A percentile compares a stretch with the other conserved stretches of the same genome.
These are phyloP conservation scores for Electrona antarctica DNA, from an alignment of 2,113 vertebrate species.

Conservation along the genomic window DNA sequence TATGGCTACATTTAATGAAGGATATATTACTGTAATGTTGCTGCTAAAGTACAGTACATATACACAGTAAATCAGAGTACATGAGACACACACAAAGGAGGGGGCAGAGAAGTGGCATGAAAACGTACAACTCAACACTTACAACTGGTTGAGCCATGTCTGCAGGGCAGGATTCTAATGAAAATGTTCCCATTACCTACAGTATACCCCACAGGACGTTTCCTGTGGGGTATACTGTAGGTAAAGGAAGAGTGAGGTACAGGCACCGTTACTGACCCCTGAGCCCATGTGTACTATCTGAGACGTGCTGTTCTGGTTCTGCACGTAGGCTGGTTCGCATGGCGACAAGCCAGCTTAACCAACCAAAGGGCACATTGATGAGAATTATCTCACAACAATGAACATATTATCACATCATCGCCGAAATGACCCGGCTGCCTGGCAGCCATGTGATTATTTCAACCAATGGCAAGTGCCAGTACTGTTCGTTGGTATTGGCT, in stretches of 20 bases:
- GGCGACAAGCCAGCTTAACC: constrained; percentile 11
- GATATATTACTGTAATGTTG: too few species aligned
- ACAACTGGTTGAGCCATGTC: too few species aligned
- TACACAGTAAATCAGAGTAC: too few species aligned
- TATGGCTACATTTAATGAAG: too few species aligned
- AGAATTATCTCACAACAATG: constrained; percentile 28
- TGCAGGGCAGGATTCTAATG: too few species aligned
- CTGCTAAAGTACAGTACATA: too few species aligned
- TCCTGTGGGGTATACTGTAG: not conserved
- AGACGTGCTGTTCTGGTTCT: not conserved
- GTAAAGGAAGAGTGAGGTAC: not conserved
- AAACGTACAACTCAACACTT: too few species aligned
- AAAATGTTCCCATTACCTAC: too few species aligned
- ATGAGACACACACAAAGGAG: too few species aligned
- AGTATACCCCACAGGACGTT: too few species aligned
- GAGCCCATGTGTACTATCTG: not conserved
- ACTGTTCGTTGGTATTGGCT: not conserved
- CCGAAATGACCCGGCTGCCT: not conserved
- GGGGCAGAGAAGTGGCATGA: too few species aligned
- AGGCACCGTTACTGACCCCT: not conserved
- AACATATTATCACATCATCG: constrained; percentile 51
- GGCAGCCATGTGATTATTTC: not conserved
- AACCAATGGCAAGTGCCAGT: not conserved
- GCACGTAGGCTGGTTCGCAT: constrained; percentile 66
- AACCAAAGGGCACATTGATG: constrained; percentile 50